Evolutionary conservation across 2,888 invertebrate species (phyloP), one percentile per base, ranked within the genome.

Genomic region (Ophioninae sp.): DNA sequence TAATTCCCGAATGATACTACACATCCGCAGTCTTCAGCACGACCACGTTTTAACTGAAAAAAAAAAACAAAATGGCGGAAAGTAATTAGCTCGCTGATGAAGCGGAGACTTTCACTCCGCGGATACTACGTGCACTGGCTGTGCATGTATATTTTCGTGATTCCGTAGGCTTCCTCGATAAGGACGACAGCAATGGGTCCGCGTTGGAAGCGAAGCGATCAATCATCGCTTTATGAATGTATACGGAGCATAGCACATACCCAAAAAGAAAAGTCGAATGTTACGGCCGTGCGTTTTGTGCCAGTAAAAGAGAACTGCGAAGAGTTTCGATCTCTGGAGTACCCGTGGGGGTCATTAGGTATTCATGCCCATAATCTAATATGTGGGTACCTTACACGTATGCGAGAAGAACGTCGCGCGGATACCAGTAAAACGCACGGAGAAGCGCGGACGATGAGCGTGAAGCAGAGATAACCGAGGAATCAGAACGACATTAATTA

Each of bases 401-500:
- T 79, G 21, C 57, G 57, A 13, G 39, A 37, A 2, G 21, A 62
- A 39, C 62, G 67, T 68, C 44, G 13, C 77, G 77, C 2, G 56
- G 64, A 77, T 74, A 77, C 65, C 69, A 8, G 39, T 57, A 64
- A 65, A 81, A 67, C 57, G 61, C 73, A 62, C 57, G 57, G 44
- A 20, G 44, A 57, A 59, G 64, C 77, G 57, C 44, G 57, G 72
- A 80, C 79, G 82, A 82, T 79, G 79, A 83, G 83, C 83, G 79
- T 79, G 79, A 83, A 83, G 83, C 72, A 65, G 72, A 79, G 83
- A 83, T 83, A 83, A 83, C 76, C 79, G 78, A 50, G 75, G 77
- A 85, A 85, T 84, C 74, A 73, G 84, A 84, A 78, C 83, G 86
- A 85, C 85, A 83, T 86, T 86, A 86, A 85, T 86, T 85, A 86